Base-by-base conservation (phyloP, 2,888 invertebrate species). In the Digitonthophagus gazella region DNA sequence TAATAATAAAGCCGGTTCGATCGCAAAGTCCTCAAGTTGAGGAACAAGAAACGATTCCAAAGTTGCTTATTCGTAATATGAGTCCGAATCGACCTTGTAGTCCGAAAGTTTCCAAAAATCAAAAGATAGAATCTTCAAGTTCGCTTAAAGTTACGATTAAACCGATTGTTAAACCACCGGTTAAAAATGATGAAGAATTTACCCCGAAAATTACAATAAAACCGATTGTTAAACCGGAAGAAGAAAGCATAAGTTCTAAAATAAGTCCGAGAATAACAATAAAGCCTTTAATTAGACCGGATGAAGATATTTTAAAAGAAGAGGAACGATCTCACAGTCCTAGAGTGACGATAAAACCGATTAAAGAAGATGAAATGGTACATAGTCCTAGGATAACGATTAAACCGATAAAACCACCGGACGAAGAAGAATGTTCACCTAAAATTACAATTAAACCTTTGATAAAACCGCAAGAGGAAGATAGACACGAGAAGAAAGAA, bases 271-370 rank as follows among this genome's bases (percentile, higher is more conserved):
- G 87, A 81, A 79, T 87, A 64, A 87, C 86, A 71, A 88, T 88
- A 71, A 88, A 88, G 81, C 87, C 88, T 73, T 78, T 82, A 18
- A 70, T 78, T 16, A 79, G 77, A 76, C 75, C 77, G 15, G 75
- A 76, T 16, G 76, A 65, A 77, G 77, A 2, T 65, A 77, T 22
- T 57, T 66, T 73, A 6, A 78, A 78, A 55, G 74, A 75, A 15
- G 67, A 72, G 1, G 72, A 73, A 4, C 65, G 73, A 44, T 71
- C 70, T 15, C 73, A 76, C 66, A 77, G 75, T 66, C 85, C 86
- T 74, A 88, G 87, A 81, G 79, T 87, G 64, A 87, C 86, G 72
- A 88, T 88, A 71, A 88, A 88, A 81, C 87, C 88, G 2, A 74
- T 81, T 19, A 82, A 82, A 75, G 79, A 79, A 79, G 84, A 73